Base-by-base conservation (phyloP, 2,113 vertebrate species). In the Actinemys pallida region DNA sequence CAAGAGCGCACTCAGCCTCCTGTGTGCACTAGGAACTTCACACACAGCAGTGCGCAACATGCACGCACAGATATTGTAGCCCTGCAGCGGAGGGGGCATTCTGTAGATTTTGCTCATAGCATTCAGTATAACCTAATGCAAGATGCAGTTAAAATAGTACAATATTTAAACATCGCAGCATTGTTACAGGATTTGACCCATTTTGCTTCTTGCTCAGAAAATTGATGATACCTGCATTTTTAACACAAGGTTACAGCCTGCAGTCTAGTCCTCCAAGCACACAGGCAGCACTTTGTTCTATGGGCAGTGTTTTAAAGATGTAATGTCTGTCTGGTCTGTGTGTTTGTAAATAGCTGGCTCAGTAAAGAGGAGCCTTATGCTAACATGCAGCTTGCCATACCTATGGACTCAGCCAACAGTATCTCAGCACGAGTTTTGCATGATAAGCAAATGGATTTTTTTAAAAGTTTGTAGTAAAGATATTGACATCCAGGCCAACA, bases 401-500 rank as follows among this genome's bases (percentile, higher is more conserved):
- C 90, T 89, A 59, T 87, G 91, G 83, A 88, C 24, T 1, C 84
- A 82, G 92, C 93, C 94, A 87, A 84, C 79, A 96, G 93, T 92
- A 93, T 24, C 39, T 53, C 75, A 1, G 0, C 10, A 24, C 83
- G 79, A 69, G 52, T 53, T 90, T 69, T 49, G 54, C 85, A 50
- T 94, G 83, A 81, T 17, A 54, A 96, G 83, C 31, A 93, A 81
- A 96, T 92, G 53, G 95, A 89, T 95, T 92, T 86, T 35, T 27
- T 0, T 2, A 49, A 24, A 93, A 87, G n/a, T 85, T 96, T 91
- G 90, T 65, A 87, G 75, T 16, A 8, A n/a, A 87, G 79, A 83
- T 90, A 95, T 92, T 90, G 87, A 87, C 95, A 89, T 78, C 47
- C 1, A 0, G 0, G 47, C 79, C 95, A 80, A 91, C 31, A 86